Conservation (phyloP, 2,113 vertebrate genomes). For the Stigmatopora argus region DNA sequence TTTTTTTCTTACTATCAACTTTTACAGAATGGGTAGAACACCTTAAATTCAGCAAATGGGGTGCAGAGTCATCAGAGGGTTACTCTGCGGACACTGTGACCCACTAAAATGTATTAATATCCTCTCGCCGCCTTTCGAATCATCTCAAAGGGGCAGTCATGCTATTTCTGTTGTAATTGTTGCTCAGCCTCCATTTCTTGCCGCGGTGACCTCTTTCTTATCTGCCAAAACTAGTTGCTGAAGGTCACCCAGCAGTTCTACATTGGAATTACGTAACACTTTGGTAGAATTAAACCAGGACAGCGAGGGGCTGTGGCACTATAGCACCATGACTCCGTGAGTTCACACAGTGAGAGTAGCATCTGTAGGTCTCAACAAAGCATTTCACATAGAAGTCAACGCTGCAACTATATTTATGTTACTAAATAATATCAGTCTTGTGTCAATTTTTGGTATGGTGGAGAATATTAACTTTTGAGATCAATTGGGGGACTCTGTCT, state of each 20-base stretch:
- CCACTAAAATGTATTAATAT: slow-evolving; percentile 68
- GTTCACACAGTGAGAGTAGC: slow-evolving; percentile 13
- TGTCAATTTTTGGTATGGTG: background rate
- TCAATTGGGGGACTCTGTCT: too few relatives aligned
- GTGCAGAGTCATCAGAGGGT: slow-evolving; percentile 16
- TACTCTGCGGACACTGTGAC: slow-evolving; percentile 50
- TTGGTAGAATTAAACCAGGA: slow-evolving; percentile 67
- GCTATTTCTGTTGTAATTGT: slow-evolving; percentile 58
- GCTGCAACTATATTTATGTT: slow-evolving; percentile 51
- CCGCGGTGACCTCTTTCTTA: slow-evolving; percentile 42
- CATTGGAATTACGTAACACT: slow-evolving; percentile 61
- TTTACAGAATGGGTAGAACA: slow-evolving; percentile 9
- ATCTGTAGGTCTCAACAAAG: slow-evolving; percentile 44
- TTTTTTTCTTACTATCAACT: background rate
- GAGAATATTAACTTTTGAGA: background rate
- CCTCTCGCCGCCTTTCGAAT: slow-evolving; percentile 37
- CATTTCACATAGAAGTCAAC: slow-evolving; percentile 79
- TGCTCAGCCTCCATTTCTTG: slow-evolving; percentile 45
- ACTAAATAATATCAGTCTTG: background rate
- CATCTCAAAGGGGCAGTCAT: slow-evolving; percentile 48
- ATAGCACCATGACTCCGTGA: slow-evolving; percentile 50
- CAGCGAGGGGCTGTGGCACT: slow-evolving; percentile 42
- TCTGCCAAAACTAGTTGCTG: slow-evolving; percentile 59
- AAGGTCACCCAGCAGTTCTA: slow-evolving; percentile 65
- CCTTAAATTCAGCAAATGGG: slow-evolving; percentile 27